Percentiles rank a stretch among this genome's conserved stretches.
Evolutionary conservation across 2,888 invertebrate species (phyloP).

Genomic region (Andrena marginata): DNA sequence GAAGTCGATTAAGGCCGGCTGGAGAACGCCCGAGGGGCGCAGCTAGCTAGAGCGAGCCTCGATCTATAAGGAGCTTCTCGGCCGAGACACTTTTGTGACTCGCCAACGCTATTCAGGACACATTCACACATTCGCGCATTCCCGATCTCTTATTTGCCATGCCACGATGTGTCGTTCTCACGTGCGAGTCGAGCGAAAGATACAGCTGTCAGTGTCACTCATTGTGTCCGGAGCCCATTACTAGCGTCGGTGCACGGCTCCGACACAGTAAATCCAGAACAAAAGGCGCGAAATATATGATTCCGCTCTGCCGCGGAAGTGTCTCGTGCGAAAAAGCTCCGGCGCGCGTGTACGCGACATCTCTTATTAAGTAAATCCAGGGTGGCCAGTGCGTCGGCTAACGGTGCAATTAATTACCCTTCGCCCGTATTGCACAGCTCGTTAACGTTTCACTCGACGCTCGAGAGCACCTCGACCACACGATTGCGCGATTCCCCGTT

Average conservation of each 20-base stretch:
- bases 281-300: too few relatives aligned
- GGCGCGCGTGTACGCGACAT: not conserved
- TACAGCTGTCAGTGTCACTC: too few relatives aligned
- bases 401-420: slow-evolving; percentile 74
- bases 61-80: not conserved
- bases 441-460: slow-evolving; percentile 65
- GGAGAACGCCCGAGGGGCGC: not conserved
- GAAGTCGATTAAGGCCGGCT: slow-evolving; percentile 36
- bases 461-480: slow-evolving; percentile 41
- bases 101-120: not conserved
- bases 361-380: slow-evolving; percentile 1
- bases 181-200: too few relatives aligned
- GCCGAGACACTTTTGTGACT: not conserved
- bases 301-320: not conserved
- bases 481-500: slow-evolving; percentile 60
- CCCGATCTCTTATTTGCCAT: too few relatives aligned
- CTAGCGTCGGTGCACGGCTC: too few relatives aligned
- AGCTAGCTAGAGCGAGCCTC: not conserved
- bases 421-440: slow-evolving; percentile 76
- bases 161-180: too few relatives aligned
- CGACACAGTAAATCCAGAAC: too few relatives aligned
- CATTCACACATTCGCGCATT: too few relatives aligned
- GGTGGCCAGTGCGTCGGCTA: slow-evolving; percentile 37
- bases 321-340: not conserved
- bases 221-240: too few relatives aligned